Base-by-base conservation (phyloP, 2,797 vertebrate genomes). In the Syngnathus acus region DNA sequence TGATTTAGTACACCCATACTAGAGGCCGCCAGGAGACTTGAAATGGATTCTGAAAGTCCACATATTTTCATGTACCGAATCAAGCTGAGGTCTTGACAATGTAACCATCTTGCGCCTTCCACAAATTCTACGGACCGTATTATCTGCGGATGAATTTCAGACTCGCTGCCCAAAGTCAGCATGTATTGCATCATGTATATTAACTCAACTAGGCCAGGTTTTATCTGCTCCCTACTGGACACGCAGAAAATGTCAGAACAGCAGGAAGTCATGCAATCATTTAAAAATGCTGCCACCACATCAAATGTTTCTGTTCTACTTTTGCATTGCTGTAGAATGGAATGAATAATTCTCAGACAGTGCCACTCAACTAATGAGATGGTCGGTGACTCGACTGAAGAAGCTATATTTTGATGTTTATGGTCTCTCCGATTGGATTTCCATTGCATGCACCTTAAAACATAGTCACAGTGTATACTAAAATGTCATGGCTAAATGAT, bases 51-150 rank as follows among this genome's bases (percentile, higher is more conserved):
- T 73, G 48, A 69, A 80, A 62, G 55, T 51, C 79, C 79, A 76
- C 74, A 75, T 79, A 69, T 75, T 70, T 67, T 48, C 32, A 73
- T 76, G 65, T 78, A 55, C 73, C 14, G 60, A 74, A 68, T 75
- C 65, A 69, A 43, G 48, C 76, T 45, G 65, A 79, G 64, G 69
- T 68, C 64, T 73, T 60, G 48, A 61, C 72, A 60, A 58, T 23
- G 42, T 2, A 68, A 38, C 32, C 65, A 74, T 78, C 37, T 40
- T 66, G 32, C 62, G 11, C 69, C 60, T 57, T 38, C 62, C 21
- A 43, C 38, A 65, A 37, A 76, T 75, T 76, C 67, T 17, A 70
- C 2, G 9, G 13, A 42, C 13, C 59, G 21, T 59, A n/a, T 8
- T 40, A 39, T 40, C 17, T 39, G 21, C 3, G 23, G 40, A 16